Percentiles rank a stretch among this genome's conserved stretches.
These are phyloP conservation scores for Columba livia DNA, from an alignment of 2,113 vertebrate species.

Conservation along the genomic window DNA sequence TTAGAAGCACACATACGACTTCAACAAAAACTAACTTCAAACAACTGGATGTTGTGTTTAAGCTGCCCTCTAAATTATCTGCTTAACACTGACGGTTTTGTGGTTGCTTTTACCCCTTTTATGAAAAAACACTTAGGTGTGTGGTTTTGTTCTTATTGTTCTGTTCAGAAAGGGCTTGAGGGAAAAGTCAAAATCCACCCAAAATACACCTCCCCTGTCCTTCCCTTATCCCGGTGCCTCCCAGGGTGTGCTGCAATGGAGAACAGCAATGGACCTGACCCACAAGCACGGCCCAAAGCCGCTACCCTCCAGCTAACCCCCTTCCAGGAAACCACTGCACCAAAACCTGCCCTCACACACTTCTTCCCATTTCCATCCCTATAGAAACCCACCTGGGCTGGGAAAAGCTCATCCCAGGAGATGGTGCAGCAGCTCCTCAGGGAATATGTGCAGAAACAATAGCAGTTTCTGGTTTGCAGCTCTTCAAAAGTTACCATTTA, in stretches of 20 bases:
- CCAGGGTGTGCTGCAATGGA: not conserved
- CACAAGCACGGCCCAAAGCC: not conserved
- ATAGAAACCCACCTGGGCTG: not conserved
- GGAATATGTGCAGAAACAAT: rapidly evolving
- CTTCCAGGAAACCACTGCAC: not conserved
- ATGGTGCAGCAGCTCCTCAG: rapidly evolving
- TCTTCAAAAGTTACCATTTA: not conserved
- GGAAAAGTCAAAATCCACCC: not conserved
- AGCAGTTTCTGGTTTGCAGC: rapidly evolving
- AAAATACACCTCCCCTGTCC: not conserved
- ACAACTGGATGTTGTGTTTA: not conserved
- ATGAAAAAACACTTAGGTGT: not conserved
- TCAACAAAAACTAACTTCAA: conserved; percentile 1
- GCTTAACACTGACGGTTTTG: not conserved
- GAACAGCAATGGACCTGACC: rapidly evolving
- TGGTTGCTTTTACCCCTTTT: not conserved
- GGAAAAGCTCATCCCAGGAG: not conserved
- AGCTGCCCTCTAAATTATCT: not conserved
- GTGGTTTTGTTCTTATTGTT: not conserved
- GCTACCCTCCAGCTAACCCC: not conserved
- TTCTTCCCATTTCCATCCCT: not conserved
- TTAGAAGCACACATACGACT: not conserved
- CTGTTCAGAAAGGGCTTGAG: not conserved
- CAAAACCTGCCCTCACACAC: not conserved
- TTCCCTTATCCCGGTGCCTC: not conserved